Base-by-base conservation (phyloP, 2,797 vertebrate genomes). In the Neosilurus mollespiculum region DNA sequence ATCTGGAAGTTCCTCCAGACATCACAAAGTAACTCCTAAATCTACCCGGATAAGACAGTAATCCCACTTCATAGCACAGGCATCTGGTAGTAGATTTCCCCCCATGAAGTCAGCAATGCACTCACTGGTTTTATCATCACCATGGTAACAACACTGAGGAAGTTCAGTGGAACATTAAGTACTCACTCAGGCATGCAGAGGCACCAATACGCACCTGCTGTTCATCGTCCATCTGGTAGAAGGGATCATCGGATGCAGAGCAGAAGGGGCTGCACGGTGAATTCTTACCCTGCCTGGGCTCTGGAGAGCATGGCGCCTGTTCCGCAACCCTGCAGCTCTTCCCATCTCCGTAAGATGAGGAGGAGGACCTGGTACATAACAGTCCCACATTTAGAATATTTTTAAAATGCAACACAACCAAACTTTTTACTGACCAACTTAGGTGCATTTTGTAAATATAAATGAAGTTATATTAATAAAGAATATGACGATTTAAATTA, bases 191-290 rank as follows among this genome's bases (percentile, higher is more conserved):
- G 70, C 26, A 22, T 9, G 24, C 56, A 72, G 34, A 69, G 51
- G 59, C 56, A 24, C 66, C 0, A 86, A 82, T 49, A 78, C 82
- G 78, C 75, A 83, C 86, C 89, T 87, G 89, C 54, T 88, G 80
- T 79, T 89, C 89, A 34, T 90, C 90, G 51, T 90, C 86, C 0
- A 85, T 82, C 20, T 87, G 80, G 82, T 88, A 88, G 43, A 89
- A 84, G 66, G 87, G 83, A 30, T 91, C 90, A 70, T 92, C 91
- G 4, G 15, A 83, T 51, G 67, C 87, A 14, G 81, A 89, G 80
- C 82, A 88, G 82, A 85, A 85, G 54, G 87, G 87, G 49, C 87
- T 83, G 7, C 81, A 80, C 26, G 88, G 87, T 14, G 72, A 88
- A 61, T 62, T 8, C 0, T 78, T 80, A 6, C 76, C 24, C 78